Conservation (phyloP, 2,888 invertebrate genomes). For the Masnerella sp. region DNA sequence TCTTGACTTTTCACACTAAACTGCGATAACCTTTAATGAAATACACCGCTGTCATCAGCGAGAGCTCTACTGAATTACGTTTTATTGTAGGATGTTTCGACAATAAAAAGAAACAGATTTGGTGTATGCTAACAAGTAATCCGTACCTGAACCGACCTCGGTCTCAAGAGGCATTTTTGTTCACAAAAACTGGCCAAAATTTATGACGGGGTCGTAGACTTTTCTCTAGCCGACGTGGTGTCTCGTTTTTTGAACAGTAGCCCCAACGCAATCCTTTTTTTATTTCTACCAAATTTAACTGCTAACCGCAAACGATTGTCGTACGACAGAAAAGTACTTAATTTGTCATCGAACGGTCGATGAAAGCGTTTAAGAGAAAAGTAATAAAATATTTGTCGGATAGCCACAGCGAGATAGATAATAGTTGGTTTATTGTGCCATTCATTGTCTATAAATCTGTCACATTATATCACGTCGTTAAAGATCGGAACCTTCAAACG, state of each 20-base stretch:
- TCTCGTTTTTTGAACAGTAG: conserved; percentile 41
- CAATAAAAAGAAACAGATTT: conserved; percentile 28
- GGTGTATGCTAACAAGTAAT: conserved; percentile 39
- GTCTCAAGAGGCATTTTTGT: conserved; percentile 33
- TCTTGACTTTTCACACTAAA: conserved; percentile 46
- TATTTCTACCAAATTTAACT: conserved; percentile 19
- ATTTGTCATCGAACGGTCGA: conserved; percentile 4
- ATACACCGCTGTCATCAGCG: conserved; percentile 13
- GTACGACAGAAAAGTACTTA: background rate
- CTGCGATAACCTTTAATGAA: conserved; percentile 48
- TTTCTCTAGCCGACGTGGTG: conserved; percentile 28
- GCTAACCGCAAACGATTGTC: background rate
- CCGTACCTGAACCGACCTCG: conserved; percentile 45
- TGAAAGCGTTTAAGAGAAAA: conserved; percentile 16
- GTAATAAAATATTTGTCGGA: conserved; percentile 17
- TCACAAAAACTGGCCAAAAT: conserved; percentile 31
- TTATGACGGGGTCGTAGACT: conserved; percentile 56
- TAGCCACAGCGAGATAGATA: background rate
- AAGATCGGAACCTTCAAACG: conserved; percentile 22
- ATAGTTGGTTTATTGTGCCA: conserved; percentile 30
- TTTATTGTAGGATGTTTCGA: conserved; percentile 33
- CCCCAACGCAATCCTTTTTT: conserved; percentile 20
- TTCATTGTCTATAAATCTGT: conserved; percentile 53
- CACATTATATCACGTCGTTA: conserved; percentile 49
- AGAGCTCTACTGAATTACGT: conserved; percentile 28